Evolutionary conservation across 2,113 vertebrate genomes (phyloP).

Genomic region (Pitta sordida): DNA sequence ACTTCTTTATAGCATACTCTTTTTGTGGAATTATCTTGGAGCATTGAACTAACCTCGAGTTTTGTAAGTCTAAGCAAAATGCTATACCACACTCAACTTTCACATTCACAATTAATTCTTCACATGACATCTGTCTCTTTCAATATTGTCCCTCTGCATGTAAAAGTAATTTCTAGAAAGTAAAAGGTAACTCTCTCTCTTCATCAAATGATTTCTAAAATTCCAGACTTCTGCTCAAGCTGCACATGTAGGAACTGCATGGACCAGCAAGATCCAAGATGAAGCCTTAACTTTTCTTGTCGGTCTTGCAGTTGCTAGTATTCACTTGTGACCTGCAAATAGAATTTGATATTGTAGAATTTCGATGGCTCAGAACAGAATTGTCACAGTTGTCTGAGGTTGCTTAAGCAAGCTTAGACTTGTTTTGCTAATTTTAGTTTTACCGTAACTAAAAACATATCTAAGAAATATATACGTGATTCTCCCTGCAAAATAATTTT

Average conservation of each 20-base stretch:
- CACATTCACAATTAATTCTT: neutral
- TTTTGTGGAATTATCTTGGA: neutral
- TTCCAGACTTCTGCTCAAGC: neutral
- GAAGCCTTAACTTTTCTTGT: neutral
- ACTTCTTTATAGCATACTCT: neutral
- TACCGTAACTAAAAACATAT: neutral
- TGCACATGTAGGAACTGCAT: neutral
- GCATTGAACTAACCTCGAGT: neutral
- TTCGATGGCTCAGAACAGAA: neutral
- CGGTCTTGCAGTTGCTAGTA: neutral
- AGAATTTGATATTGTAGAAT: neutral
- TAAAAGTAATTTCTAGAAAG: neutral
- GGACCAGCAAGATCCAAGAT: fast-evolving
- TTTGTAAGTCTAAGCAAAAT: neutral
- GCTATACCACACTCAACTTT: neutral
- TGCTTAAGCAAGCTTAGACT: neutral
- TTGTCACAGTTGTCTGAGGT: neutral
- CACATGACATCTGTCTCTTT: neutral
- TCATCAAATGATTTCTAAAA: neutral
- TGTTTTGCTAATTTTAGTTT: neutral
- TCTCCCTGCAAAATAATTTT: neutral
- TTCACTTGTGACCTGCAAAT: neutral
- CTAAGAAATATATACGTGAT: neutral
- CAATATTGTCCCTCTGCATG: neutral
- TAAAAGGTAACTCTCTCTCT: neutral